Percentiles rank a stretch among this genome's conserved stretches.
Conservation (phyloP, 2,113 vertebrate genomes). For the Phrynocephalus versicolor region DNA sequence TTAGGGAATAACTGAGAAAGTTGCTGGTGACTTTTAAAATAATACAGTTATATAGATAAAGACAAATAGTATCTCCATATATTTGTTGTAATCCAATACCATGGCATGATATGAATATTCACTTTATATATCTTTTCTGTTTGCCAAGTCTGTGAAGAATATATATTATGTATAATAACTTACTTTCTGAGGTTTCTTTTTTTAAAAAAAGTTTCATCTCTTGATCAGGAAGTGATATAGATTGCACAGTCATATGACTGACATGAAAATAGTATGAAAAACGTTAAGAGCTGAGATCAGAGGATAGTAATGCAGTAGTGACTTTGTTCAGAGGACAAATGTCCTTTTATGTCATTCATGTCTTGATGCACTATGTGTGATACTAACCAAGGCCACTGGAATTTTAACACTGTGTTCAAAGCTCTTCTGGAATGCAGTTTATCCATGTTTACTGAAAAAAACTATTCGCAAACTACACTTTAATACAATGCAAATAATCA, state of each 20-base stretch:
- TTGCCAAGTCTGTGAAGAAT: not conserved
- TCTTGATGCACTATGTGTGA: not conserved
- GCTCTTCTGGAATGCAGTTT: not conserved
- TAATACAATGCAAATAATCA: not conserved
- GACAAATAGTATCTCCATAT: conserved; percentile 29
- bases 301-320: conserved; percentile 25
- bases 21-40: conserved; percentile 74
- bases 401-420: not conserved
- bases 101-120: not conserved
- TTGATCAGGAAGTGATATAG: not conserved
- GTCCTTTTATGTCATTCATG: conserved; percentile 24
- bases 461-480: not conserved
- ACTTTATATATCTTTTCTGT: not conserved
- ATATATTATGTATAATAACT: not conserved
- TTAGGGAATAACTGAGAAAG: conserved; percentile 63
- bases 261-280: not conserved
- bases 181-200: not conserved
- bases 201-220: not conserved
- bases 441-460: not conserved
- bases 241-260: not conserved
- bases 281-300: conserved; percentile 40
- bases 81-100: conserved; percentile 20
- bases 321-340: conserved; percentile 29
- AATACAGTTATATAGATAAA: conserved; percentile 43
- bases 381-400: not conserved